Percentiles rank a stretch among this genome's conserved stretches.
phyloP scores from a whole-genome alignment of 2,888 invertebrate genomes.

The Anorthoa munda region DNA sequence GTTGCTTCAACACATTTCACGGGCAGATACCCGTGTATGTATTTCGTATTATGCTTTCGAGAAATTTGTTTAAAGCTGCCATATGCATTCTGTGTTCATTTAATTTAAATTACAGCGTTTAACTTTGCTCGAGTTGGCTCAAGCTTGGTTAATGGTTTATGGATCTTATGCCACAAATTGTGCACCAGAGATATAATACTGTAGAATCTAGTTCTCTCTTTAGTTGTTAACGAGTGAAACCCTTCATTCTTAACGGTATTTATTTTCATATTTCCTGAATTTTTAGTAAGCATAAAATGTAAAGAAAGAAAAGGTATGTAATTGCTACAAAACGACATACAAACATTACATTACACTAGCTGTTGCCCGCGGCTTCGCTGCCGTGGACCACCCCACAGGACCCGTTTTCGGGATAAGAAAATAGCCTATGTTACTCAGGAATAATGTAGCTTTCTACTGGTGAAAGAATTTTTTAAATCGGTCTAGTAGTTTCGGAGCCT shows the following conservation, averaged over 20 bases:
- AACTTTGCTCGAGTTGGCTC: conserved; percentile 7
- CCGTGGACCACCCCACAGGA: too few species aligned
- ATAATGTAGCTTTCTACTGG: too few species aligned
- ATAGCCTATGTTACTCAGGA: too few species aligned
- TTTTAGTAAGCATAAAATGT: too few species aligned
- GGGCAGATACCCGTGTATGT: conserved; percentile 1
- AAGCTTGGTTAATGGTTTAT: background rate
- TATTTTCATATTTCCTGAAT: background rate
- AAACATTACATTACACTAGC: too few species aligned
- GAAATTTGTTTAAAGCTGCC: conserved; percentile 23
- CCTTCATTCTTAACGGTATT: background rate
- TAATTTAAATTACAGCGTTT: conserved; percentile 28
- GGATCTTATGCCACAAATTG: background rate
- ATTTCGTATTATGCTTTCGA: conserved; percentile 28
- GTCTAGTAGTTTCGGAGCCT: too few species aligned
- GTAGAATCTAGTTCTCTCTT: background rate
- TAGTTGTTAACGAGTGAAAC: background rate
- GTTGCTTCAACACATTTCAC: conserved; percentile 20
- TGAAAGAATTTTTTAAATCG: too few species aligned
- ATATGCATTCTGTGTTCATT: conserved; percentile 10
- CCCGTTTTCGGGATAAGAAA: too few species aligned
- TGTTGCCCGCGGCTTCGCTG: too few species aligned
- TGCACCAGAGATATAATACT: background rate
- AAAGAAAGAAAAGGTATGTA: too few species aligned
- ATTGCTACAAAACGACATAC: too few species aligned